These are phyloP conservation scores for Mustela erminea DNA, from an alignment of 2,797 vertebrate species.

Conservation along the genomic window DNA sequence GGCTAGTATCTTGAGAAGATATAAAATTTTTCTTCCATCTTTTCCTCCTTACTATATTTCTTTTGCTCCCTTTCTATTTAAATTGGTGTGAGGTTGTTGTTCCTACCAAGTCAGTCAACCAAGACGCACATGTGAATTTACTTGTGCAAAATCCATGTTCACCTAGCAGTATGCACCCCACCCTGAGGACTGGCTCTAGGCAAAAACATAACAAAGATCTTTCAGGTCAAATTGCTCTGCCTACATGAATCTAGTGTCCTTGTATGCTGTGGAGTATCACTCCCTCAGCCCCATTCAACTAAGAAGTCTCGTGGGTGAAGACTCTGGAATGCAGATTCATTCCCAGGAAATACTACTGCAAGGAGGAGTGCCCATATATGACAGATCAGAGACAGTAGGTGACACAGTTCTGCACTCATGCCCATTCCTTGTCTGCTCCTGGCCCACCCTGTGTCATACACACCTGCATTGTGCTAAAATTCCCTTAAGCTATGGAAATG, in stretches of 20 bases:
- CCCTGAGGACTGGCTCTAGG: background rate
- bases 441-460: background rate
- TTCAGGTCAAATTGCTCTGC: background rate
- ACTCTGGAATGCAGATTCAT: background rate
- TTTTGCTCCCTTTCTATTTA: background rate
- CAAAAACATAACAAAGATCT: background rate
- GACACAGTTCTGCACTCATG: background rate
- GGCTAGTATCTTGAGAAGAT: background rate
- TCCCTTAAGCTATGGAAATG: background rate
- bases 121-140: background rate
- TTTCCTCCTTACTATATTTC: background rate
- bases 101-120: background rate
- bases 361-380: background rate
- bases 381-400: background rate
- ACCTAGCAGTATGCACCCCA: background rate
- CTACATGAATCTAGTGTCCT: background rate
- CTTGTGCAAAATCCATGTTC: background rate
- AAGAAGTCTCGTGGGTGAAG: background rate
- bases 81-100: background rate
- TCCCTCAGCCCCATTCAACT: background rate
- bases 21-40: background rate
- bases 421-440: background rate
- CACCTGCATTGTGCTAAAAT: background rate
- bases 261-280: background rate
- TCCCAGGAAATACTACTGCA: background rate